phyloP scores from a whole-genome alignment of 2,888 invertebrate genomes.

The Drosophila lutescens region DNA sequence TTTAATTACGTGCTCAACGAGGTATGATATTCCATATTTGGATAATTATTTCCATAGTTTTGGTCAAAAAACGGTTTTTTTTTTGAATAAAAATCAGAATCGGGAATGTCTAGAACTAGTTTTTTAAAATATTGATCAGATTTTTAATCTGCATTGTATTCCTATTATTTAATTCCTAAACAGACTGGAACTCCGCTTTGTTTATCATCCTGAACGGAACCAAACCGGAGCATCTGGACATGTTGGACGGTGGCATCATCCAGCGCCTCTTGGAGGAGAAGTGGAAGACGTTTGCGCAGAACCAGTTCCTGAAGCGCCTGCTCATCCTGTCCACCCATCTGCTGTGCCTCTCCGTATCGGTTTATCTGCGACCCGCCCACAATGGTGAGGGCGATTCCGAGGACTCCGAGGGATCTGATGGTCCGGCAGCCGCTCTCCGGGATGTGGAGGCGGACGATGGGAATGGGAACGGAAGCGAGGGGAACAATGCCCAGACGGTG shows the following conservation, averaged over 20 bases:
- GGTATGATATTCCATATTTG: too few species aligned
- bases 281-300: slow-evolving; percentile 99
- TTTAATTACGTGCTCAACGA: too few species aligned
- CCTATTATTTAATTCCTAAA: too few species aligned
- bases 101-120: too few species aligned
- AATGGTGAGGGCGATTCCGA: slow-evolving; percentile 72
- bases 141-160: too few species aligned
- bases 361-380: slow-evolving; percentile 93
- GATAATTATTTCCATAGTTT: too few species aligned
- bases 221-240: slow-evolving; percentile 98
- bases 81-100: too few species aligned
- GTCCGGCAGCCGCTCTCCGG: slow-evolving; percentile 41
- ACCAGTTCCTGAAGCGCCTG: slow-evolving; percentile 96
- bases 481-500: slow-evolving; percentile 84
- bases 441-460: background rate
- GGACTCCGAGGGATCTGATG: slow-evolving; percentile 26
- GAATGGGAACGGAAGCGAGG: slow-evolving; percentile 51
- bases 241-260: slow-evolving; percentile 99
- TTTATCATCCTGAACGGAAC: slow-evolving; percentile 99
- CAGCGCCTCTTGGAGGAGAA: slow-evolving; percentile 98
- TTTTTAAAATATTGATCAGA: too few species aligned
- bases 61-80: too few species aligned
- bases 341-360: slow-evolving; percentile 93
- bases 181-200: slow-evolving; percentile 99
- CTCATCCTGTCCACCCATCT: slow-evolving; percentile 95